Base-by-base conservation (phyloP, 2,113 vertebrate species). In the Nycticorax nycticorax region DNA sequence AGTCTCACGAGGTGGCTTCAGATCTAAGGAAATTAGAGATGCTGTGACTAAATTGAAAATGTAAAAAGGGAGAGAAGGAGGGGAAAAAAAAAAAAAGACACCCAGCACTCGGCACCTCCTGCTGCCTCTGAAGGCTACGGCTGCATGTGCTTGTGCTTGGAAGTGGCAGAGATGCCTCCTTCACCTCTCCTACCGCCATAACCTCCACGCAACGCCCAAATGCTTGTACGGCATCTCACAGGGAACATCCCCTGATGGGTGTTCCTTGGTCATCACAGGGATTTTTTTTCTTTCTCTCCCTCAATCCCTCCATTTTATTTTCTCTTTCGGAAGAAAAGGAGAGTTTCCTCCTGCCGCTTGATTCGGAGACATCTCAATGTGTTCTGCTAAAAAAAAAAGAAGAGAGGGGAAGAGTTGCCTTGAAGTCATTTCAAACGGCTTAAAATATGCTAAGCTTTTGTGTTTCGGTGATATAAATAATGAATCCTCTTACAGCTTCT, bases 401-500 rank as follows among this genome's bases (percentile, higher is more conserved):
- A 86, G 62, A 76, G 85, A 55, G 88, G 22, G 60, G 73, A 85
- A 48, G 77, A 91, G 85, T 82, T 93, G 88, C 95, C 95, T 94
- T 96, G 95, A 96, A 96, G 95, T 95, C 20, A 1, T 90, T 95
- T 97, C 95, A 96, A 91, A 79, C 56, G 73, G 91, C 93, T 96
- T 94, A 95, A 92, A 96, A 96, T 97, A 92, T 45, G 85, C 93
- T 85, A 88, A 97, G 95, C 94, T 96, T 97, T 97, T 96, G 95
- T 91, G 96, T 96, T 96, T 82, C 96, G 95, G 90, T 39, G 50
- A 92, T 96, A 93, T 95, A 96, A 98, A 97, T 98, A 98, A 97
- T 97, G 96, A 97, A 97, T 95, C 97, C 94, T 93, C 84, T 96
- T 96, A 94, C 76, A 94, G 95, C 95, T 91, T 90, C 96, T 59